A percentile compares a stretch with the other conserved stretches of the same genome.
phyloP scores from a whole-genome alignment of 2,888 invertebrate species.

The Cheilosia vernalis region DNA sequence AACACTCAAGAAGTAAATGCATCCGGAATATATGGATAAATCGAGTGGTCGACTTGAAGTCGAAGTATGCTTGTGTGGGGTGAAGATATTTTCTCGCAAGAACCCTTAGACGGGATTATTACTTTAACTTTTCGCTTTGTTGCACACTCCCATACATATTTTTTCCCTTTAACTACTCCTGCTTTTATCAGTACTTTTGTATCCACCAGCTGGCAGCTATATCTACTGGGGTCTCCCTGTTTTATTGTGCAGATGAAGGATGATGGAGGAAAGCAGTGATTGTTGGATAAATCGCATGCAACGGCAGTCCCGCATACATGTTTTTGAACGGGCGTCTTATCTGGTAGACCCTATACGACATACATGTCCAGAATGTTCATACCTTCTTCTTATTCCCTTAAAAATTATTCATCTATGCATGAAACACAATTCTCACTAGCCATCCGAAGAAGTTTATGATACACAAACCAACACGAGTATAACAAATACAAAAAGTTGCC shows the following conservation, averaged over 20 bases:
- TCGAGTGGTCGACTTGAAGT: background rate
- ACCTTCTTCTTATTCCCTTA: conserved; percentile 34
- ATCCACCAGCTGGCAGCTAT: conserved; percentile 14
- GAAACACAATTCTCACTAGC: conserved; percentile 66
- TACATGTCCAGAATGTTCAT: background rate
- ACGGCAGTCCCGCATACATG: conserved; percentile 18
- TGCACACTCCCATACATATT: too few species aligned
- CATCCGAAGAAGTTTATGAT: conserved; percentile 39
- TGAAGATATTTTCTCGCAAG: conserved; percentile 38
- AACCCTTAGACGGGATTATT: conserved; percentile 49
- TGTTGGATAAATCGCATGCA: conserved; percentile 26
- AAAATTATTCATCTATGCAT: conserved; percentile 73
- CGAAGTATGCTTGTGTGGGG: background rate
- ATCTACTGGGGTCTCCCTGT: background rate
- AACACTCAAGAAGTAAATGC: conserved; percentile 36
- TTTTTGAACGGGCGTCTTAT: background rate
- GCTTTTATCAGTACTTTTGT: conserved; percentile 25
- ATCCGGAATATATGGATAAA: conserved; percentile 27
- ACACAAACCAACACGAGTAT: conserved; percentile 15
- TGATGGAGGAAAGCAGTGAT: conserved; percentile 41
- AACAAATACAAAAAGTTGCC: conserved; percentile 7
- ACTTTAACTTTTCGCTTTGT: conserved; percentile 22
- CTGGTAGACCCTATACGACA: too few species aligned
- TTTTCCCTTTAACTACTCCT: background rate
- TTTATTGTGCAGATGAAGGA: conserved; percentile 16